Conservation (phyloP, 2,888 invertebrate species). For the Sphecodes monilicornis region DNA sequence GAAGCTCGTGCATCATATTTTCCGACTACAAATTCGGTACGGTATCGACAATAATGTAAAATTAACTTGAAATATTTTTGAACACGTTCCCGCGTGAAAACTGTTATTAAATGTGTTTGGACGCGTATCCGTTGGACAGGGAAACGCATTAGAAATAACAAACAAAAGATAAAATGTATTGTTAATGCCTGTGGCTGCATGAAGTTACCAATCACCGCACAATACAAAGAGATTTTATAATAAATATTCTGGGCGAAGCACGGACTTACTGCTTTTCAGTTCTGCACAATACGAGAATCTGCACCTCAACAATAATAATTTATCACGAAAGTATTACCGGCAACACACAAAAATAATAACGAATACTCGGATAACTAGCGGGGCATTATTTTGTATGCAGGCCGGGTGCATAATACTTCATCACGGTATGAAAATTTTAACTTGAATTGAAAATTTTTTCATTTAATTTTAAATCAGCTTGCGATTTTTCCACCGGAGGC, state of each 20-base stretch:
- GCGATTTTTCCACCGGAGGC: not conserved
- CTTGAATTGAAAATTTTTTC: constrained; percentile 11
- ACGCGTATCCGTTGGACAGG: not conserved
- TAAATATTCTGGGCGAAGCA: not conserved
- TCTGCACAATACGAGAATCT: not conserved
- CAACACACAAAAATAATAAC: not conserved
- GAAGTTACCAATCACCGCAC: not conserved
- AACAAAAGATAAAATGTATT: not conserved
- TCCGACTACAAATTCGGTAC: not conserved
- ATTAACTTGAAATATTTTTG: not conserved
- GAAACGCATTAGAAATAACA: not conserved
- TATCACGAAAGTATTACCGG: constrained; percentile 3
- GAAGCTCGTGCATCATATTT: not conserved
- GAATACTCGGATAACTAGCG: not conserved
- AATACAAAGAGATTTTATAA: not conserved
- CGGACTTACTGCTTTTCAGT: not conserved
- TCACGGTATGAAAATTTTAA: constrained; percentile 14
- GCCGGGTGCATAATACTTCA: not conserved
- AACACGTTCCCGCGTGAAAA: not conserved
- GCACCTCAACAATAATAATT: constrained; percentile 10
- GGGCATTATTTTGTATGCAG: constrained; percentile 4
- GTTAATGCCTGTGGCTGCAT: not conserved
- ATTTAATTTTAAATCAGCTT: not conserved
- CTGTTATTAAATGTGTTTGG: not conserved
- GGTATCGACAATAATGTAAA: not conserved